phyloP scores from a whole-genome alignment of 92 coral and sea anemone genomes.

The Phenganax subtilis region DNA sequence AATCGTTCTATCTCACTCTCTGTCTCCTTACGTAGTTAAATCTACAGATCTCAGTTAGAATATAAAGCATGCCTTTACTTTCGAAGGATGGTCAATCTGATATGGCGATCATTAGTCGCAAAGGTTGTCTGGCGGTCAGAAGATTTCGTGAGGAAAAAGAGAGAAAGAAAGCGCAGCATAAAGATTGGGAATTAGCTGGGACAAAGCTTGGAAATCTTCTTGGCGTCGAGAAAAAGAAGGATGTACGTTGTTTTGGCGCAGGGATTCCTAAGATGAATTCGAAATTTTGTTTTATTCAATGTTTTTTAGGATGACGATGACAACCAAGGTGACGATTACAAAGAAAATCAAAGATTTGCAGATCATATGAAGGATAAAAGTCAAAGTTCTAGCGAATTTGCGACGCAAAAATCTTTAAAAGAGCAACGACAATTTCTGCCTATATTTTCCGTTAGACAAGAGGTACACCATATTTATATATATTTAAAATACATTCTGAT shows the following conservation, averaged over 20 bases:
- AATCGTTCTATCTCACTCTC: no score
- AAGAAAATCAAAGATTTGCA: slow-evolving; percentile 86
- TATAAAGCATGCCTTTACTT: neutral
- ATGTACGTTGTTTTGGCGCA: slow-evolving; percentile 45
- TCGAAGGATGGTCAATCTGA: slow-evolving; percentile 88
- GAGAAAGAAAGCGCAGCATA: slow-evolving; percentile 86
- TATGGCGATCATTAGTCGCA: slow-evolving; percentile 92
- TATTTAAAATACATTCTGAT: no score
- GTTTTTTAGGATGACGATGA: slow-evolving; percentile 50
- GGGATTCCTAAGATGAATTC: no score
- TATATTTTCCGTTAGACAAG: slow-evolving; percentile 88
- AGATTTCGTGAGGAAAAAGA: slow-evolving; percentile 87
- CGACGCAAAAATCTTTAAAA: slow-evolving; percentile 68
- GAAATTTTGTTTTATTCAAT: no score
- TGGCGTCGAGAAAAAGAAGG: slow-evolving; percentile 77
- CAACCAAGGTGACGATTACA: slow-evolving; percentile 64
- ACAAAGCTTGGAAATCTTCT: slow-evolving; percentile 92
- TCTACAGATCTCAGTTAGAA: no score
- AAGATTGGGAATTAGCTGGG: slow-evolving; percentile 98
- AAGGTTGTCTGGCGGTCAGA: slow-evolving; percentile 91
- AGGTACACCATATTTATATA: slow-evolving; percentile 44
- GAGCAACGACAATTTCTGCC: slow-evolving; percentile 89
- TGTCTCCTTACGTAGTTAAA: no score
- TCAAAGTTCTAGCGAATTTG: slow-evolving; percentile 93
- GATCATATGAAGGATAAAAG: slow-evolving; percentile 83